Percentiles rank a stretch among this genome's conserved stretches.
These are phyloP conservation scores for Parotia lawesii DNA, from an alignment of 2,113 vertebrate species.

Conservation along the genomic window DNA sequence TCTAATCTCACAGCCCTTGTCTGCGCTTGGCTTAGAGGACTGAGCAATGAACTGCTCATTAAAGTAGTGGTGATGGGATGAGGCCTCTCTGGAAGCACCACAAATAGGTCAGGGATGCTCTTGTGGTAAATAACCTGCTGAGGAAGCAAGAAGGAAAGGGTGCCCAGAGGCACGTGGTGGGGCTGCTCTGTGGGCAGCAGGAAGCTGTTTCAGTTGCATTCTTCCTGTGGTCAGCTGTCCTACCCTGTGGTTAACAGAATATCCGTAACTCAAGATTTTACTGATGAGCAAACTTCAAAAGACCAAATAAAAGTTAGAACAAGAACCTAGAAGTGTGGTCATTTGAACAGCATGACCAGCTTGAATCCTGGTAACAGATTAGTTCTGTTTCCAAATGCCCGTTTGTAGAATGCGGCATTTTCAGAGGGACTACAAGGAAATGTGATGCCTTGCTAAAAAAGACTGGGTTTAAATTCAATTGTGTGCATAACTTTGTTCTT, in stretches of 20 bases:
- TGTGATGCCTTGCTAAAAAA: background rate
- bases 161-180: background rate
- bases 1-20: background rate
- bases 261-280: background rate
- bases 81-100: background rate
- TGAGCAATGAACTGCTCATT: background rate
- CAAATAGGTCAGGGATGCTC: background rate
- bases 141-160: background rate
- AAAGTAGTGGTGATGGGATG: background rate
- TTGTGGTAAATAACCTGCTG: background rate
- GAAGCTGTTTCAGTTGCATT: background rate
- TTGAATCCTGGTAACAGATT: background rate
- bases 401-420: fast-evolving
- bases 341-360: background rate
- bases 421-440: background rate
- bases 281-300: background rate
- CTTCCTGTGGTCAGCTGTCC: background rate
- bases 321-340: background rate
- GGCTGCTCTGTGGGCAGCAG: background rate
- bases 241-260: background rate
- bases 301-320: background rate
- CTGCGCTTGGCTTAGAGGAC: background rate
- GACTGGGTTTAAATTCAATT: background rate
- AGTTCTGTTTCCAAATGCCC: background rate
- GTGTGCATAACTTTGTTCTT: background rate